Evolutionary conservation across 2,888 invertebrate genomes (phyloP).

Genomic region (Cryptus viduatorius): DNA sequence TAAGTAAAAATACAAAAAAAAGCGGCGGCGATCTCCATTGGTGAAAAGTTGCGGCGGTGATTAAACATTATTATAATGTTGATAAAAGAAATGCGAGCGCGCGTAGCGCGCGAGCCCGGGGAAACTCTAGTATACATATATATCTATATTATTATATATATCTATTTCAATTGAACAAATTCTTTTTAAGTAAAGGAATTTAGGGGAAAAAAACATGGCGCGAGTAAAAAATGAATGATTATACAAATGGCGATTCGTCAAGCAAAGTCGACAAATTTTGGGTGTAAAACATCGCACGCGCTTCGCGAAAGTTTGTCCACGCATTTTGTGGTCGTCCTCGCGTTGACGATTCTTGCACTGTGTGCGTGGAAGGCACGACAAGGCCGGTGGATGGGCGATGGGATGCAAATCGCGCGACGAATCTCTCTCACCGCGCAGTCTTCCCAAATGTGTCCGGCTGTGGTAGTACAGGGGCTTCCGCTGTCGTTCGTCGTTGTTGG

Average conservation of each 20-base stretch:
- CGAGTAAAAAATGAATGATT: too few relatives aligned
- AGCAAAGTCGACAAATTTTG: background rate
- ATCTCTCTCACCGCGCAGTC: conserved; percentile 66
- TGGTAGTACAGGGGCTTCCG: background rate
- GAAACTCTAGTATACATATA: too few relatives aligned
- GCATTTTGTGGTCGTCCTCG: conserved; percentile 39
- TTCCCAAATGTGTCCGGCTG: conserved; percentile 14
- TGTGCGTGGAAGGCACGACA: background rate
- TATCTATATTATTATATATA: too few relatives aligned
- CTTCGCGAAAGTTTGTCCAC: background rate
- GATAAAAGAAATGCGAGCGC: too few relatives aligned
- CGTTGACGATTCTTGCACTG: background rate
- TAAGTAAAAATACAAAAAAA: too few relatives aligned
- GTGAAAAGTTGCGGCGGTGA: too few relatives aligned
- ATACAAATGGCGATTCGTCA: too few relatives aligned
- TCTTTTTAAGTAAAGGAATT: too few relatives aligned
- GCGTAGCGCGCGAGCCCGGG: too few relatives aligned
- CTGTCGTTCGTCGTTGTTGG: conserved; percentile 13
- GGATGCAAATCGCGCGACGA: conserved; percentile 73
- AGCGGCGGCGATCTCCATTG: too few relatives aligned
- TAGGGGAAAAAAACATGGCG: background rate
- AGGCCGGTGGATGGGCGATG: conserved; percentile 38
- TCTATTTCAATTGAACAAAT: too few relatives aligned
- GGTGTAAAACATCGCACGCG: conserved; percentile 18
- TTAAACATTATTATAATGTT: too few relatives aligned